Evolutionary conservation across 2,113 vertebrate species (phyloP), one percentile per base, ranked within the genome.

Genomic region (Leptosomus discolor): DNA sequence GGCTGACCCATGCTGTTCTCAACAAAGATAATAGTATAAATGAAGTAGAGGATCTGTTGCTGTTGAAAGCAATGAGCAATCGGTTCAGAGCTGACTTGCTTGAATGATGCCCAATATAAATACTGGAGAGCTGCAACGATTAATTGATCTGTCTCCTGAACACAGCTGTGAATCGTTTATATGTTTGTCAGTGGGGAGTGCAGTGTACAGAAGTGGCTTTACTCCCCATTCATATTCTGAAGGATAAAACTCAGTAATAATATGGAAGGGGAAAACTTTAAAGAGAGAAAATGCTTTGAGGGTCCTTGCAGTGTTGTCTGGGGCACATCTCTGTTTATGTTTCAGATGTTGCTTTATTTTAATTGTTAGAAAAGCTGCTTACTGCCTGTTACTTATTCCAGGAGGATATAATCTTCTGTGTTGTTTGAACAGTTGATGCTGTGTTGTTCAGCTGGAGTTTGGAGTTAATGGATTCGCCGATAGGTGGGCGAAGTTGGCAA

Each of bases 81-180:
- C 74, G 43, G 93, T 97, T 92, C 60, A 46, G 75, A 95, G 75
- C 90, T 94, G 83, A 81, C 93, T 82, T 86, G 57, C 84, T 90
- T 96, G 97, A 97, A 92, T 95, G 95, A 93, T 95, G 95, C 92
- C 95, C 94, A 91, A 83, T 96, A 94, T 92, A 94, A 97, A 95
- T 97, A 96, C 79, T 96, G 91, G 96, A 95, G 89, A 97, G 87
- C 89, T 92, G 85, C 95, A 94, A 65, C 63, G 92, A 96, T 96
- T 97, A 97, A 97, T 97, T 96, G 97, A 96, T 96, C 92, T 81
- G 58, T 91, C 81, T 97, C 71, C 83, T 85, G 86, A 96, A 96
- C 13, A 54, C 95, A 94, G 88, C 95, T 92, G 85, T 96, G 95
- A 97, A 94, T 97, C 95, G 95, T 95, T 97, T 96, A 92, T 92